These are phyloP conservation scores for Resseliella maxima DNA, from an alignment of 2,888 invertebrate genomes.

Conservation along the genomic window DNA sequence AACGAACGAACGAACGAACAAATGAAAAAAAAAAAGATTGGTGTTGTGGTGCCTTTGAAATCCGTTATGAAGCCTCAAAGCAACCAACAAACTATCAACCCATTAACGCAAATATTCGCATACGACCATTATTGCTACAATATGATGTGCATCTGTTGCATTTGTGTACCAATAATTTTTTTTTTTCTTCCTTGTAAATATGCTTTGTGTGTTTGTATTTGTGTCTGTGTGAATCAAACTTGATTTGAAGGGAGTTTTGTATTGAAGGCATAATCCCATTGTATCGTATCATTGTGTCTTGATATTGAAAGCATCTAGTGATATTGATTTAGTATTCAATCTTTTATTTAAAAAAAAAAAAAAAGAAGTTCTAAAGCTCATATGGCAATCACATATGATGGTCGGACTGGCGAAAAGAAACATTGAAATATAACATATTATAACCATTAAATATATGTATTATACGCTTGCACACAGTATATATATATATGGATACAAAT, in stretches of 20 bases:
- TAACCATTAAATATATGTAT: background rate
- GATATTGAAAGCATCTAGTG: background rate
- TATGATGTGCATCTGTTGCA: conserved; percentile 47
- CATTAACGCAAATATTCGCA: conserved; percentile 44
- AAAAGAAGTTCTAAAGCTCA: conserved; percentile 29
- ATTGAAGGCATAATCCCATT: background rate
- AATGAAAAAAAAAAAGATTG: background rate
- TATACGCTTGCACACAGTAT: background rate
- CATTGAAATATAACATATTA: background rate
- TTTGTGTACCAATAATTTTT: background rate
- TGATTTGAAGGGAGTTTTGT: background rate
- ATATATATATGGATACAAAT: background rate
- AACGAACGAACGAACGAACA: too few relatives aligned
- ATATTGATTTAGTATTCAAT: conserved; percentile 31
- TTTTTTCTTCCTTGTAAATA: background rate
- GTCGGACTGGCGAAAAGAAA: background rate
- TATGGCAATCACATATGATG: background rate
- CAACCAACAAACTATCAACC: background rate
- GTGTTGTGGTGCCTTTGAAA: conserved; percentile 5
- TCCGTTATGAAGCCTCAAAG: conserved; percentile 1
- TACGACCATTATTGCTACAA: background rate
- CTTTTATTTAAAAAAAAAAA: background rate
- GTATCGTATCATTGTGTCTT: background rate
- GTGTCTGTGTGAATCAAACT: background rate
- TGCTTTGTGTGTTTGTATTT: background rate